These are phyloP conservation scores for Indicator indicator DNA, from an alignment of 2,113 vertebrate genomes.

Conservation along the genomic window DNA sequence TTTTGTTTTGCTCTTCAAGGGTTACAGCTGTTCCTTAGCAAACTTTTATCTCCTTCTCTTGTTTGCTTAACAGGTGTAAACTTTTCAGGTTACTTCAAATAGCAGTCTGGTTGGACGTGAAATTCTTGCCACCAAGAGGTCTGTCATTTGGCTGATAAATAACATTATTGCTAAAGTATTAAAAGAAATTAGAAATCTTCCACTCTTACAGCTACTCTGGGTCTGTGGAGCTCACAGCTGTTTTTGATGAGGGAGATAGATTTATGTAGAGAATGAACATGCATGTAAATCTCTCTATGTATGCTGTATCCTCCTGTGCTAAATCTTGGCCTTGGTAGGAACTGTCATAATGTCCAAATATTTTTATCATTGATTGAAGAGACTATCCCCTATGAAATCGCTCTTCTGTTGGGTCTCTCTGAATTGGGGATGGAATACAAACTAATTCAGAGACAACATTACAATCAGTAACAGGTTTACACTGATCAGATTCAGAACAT, in stretches of 20 bases:
- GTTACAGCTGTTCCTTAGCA: slow-evolving; percentile 8
- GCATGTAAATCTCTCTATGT: not conserved
- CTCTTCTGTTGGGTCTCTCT: not conserved
- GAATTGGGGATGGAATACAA: not conserved
- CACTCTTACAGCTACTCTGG: not conserved
- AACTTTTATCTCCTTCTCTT: not conserved
- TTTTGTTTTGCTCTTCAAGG: slow-evolving; percentile 11
- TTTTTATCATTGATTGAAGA: not conserved
- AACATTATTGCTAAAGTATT: not conserved
- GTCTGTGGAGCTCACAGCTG: not conserved
- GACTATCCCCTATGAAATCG: not conserved
- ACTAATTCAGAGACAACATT: not conserved
- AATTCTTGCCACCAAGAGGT: not conserved
- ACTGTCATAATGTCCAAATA: not conserved
- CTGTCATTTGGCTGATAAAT: not conserved
- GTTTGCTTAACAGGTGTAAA: not conserved
- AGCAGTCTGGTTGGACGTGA: not conserved
- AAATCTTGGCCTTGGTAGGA: not conserved
- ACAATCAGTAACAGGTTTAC: not conserved
- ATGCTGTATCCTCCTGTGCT: not conserved
- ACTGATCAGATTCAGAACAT: not conserved
- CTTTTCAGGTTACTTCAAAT: not conserved
- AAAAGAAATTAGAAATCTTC: slow-evolving; percentile 33
- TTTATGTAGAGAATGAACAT: not conserved
- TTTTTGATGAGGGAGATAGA: slow-evolving; percentile 6